phyloP scores from a whole-genome alignment of 2,113 vertebrate genomes.

The Elaphurus davidianus region DNA sequence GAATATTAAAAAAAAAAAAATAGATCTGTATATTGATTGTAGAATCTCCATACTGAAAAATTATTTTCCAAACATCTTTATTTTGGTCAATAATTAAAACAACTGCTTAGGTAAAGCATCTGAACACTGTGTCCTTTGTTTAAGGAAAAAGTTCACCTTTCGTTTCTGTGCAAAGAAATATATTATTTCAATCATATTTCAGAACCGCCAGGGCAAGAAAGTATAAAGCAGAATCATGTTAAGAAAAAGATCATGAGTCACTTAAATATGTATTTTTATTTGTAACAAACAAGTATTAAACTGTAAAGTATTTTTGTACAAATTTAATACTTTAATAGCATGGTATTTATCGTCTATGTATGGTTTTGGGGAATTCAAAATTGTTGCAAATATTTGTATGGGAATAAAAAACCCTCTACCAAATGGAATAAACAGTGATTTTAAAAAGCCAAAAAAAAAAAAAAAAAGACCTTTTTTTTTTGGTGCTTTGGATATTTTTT shows the following conservation, averaged over 20 bases:
- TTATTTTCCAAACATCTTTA: slow-evolving; percentile 78
- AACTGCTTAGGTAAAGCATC: slow-evolving; percentile 67
- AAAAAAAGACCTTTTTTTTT: background rate
- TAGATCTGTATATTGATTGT: slow-evolving; percentile 83
- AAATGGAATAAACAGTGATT: slow-evolving; percentile 87
- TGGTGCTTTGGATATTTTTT: background rate
- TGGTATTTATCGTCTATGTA: slow-evolving; percentile 99
- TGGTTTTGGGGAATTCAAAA: slow-evolving; percentile 91
- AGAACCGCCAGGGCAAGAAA: slow-evolving; percentile 91
- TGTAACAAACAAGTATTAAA: slow-evolving; percentile 98
- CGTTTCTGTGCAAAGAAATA: slow-evolving; percentile 73
- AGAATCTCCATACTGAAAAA: slow-evolving; percentile 76
- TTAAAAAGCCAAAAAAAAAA: slow-evolving; percentile 75
- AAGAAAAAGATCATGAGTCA: slow-evolving; percentile 82
- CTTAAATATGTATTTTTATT: slow-evolving; percentile 99
- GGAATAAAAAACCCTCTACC: slow-evolving; percentile 81
- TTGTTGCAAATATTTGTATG: slow-evolving; percentile 97
- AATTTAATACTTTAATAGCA: slow-evolving; percentile 99
- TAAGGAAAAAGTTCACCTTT: slow-evolving; percentile 76
- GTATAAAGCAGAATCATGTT: slow-evolving; percentile 84
- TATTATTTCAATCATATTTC: slow-evolving; percentile 76
- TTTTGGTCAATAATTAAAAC: slow-evolving; percentile 75
- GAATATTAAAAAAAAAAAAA: slow-evolving; percentile 77
- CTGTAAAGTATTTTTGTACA: slow-evolving; percentile 99
- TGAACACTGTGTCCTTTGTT: slow-evolving; percentile 75